phyloP scores from a whole-genome alignment of 2,888 invertebrate species.

The Plagodis dolabraria region DNA sequence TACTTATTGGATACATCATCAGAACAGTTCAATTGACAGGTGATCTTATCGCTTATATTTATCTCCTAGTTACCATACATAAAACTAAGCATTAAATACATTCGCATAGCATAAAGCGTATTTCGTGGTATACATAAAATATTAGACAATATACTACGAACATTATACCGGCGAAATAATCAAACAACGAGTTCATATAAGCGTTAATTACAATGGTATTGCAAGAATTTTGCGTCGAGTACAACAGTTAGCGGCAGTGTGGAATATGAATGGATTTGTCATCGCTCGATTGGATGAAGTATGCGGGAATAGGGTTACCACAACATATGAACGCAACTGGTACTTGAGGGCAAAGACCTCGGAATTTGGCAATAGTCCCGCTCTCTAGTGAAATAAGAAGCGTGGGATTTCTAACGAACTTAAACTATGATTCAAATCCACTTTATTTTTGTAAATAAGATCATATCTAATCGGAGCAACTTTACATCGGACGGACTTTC shows the following conservation, averaged over 20 bases:
- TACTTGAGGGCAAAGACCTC: constrained; percentile 17
- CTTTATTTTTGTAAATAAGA: not conserved
- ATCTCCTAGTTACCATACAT: no score
- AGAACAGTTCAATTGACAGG: no score
- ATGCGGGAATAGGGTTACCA: constrained; percentile 73
- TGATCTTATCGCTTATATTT: no score
- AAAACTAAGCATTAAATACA: no score
- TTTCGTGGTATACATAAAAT: no score
- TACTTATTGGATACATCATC: no score
- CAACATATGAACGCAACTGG: constrained; percentile 10
- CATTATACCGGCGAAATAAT: constrained; percentile 12
- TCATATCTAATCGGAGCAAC: not conserved
- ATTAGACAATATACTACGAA: no score
- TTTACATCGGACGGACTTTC: no score
- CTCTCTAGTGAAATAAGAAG: constrained; percentile 11
- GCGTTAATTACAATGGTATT: constrained; percentile 60
- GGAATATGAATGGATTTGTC: constrained; percentile 79
- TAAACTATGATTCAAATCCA: constrained; percentile 5
- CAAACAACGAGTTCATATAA: constrained; percentile 43
- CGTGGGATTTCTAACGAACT: constrained; percentile 16
- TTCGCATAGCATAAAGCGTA: no score
- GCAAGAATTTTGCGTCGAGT: constrained; percentile 62
- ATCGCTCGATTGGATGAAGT: constrained; percentile 80
- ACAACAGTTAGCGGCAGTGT: constrained; percentile 62
- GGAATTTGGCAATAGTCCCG: constrained; percentile 14